Evolutionary conservation across 1,140 invertebrate species (phyloP), one percentile per base, ranked within the genome.

Genomic region (Nautilus pompilius): DNA sequence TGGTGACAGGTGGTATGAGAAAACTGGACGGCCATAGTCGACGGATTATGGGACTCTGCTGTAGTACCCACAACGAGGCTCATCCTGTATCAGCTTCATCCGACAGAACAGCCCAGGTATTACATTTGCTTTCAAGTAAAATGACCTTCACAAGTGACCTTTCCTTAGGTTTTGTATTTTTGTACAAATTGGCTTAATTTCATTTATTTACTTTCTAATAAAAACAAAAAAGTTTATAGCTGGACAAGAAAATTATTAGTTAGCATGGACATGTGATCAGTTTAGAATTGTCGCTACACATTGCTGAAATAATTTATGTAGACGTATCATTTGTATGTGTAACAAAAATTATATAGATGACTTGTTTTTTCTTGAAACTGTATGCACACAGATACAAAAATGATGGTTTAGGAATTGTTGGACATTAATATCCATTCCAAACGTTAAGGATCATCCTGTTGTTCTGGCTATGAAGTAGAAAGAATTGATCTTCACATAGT

Each of bases 41-140:
- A 0, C 80, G 85, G 41, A 85, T 91, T 20, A 85, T 87, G 0
- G 82, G 85, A 55, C 63, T 92, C 10, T 82, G 83, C 3, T 93
- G 91, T 91, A 91, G 86, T 81, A 89, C 89, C 4, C 89, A 91
- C 74, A 74, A 84, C 8, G 88, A 87, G 60, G 88, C 85, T 6
- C 80, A 84, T 41, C 79, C 93, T n/a, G 79, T 89, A 8, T 88
- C 90, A 13, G 87, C 86, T 5, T 89, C 89, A 26, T 88, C 88
- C 68, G 90, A 91, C 78, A 79, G 82, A 17, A 87, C 86, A 46
- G 87, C 87, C 53, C 86, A 88, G 81, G 90, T 91, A 83, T 80
- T 72, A 20, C n/a, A 41, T 41, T 41, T 8, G 8, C n/a, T 69
- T 26, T 15, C 22, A 24, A 17, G 34, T 5, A 45, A 0, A 17